These are phyloP conservation scores for Caenorhabditis tropicalis DNA, from an alignment of 1,140 invertebrate species.

Conservation along the genomic window DNA sequence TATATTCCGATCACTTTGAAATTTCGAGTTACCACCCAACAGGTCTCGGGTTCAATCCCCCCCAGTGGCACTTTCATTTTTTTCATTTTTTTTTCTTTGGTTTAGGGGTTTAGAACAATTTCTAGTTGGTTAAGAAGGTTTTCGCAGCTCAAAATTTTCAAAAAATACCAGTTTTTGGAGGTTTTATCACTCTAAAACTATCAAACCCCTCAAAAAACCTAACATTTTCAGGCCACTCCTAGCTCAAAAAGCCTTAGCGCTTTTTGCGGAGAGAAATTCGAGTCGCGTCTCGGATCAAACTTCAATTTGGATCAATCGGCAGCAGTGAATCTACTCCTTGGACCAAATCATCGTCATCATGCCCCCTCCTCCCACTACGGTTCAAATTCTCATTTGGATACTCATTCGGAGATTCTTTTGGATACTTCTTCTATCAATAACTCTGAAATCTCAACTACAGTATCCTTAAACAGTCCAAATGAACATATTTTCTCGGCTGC, in stretches of 20 bases:
- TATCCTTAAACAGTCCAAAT: not conserved
- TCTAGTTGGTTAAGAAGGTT: no score
- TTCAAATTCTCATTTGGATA: not conserved
- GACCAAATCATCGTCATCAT: not conserved
- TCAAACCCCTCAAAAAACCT: not conserved
- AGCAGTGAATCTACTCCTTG: not conserved
- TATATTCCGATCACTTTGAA: no score
- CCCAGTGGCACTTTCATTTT: no score
- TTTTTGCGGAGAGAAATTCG: not conserved
- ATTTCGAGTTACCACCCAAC: no score
- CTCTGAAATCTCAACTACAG: not conserved
- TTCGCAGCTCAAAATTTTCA: no score
- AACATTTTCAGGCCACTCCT: not conserved
- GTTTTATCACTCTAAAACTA: not conserved
- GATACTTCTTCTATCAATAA: not conserved
- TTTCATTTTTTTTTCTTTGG: no score
- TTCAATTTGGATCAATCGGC: constrained; percentile 35
- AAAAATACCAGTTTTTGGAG: no score
- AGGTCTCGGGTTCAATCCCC: no score
- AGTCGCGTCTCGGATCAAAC: constrained; percentile 15
- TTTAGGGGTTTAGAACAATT: no score
- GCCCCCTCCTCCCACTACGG: not conserved
- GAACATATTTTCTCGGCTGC: not conserved
- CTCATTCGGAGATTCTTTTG: not conserved
- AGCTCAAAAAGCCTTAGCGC: not conserved